A percentile compares a stretch with the other conserved stretches of the same genome.
Evolutionary conservation across 1,140 invertebrate species (phyloP).

Genomic region (Papilio machaon): DNA sequence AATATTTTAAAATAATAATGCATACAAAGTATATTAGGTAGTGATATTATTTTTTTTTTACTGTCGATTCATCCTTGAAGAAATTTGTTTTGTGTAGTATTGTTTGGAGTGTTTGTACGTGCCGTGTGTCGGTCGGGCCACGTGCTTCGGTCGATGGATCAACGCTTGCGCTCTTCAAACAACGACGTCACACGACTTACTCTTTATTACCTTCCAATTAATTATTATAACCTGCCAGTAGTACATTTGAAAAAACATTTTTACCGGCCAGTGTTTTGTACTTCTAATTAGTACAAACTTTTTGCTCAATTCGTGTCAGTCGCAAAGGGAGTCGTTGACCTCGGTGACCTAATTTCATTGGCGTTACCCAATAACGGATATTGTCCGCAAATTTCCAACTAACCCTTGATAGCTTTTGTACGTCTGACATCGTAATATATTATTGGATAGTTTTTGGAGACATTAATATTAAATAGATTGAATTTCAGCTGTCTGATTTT

Average conservation of each 20-base stretch:
- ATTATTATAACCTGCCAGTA: slow-evolving; percentile 13
- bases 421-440: slow-evolving; percentile 1
- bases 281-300: slow-evolving; percentile 7
- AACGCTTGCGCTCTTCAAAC: slow-evolving; percentile 62
- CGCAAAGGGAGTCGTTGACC: slow-evolving; percentile 8
- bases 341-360: slow-evolving; percentile 20
- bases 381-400: slow-evolving; percentile 18
- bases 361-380: slow-evolving; percentile 16
- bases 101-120: slow-evolving; percentile 67
- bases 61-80: not conserved
- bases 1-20: not conserved
- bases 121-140: slow-evolving; percentile 51
- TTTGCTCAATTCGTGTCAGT: not conserved
- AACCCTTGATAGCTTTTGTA: not conserved
- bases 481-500: not conserved
- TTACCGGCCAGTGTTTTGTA: not conserved
- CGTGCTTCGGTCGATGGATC: slow-evolving; percentile 74
- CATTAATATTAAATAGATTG: not conserved
- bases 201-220: slow-evolving; percentile 10
- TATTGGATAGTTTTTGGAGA: not conserved
- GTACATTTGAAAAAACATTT: not conserved
- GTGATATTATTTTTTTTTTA: not conserved
- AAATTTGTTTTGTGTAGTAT: slow-evolving; percentile 21
- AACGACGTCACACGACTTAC: slow-evolving; percentile 55
- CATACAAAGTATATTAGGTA: not conserved